These are phyloP conservation scores for Glaucomys volans DNA, from an alignment of 2,113 vertebrate species.

Conservation along the genomic window DNA sequence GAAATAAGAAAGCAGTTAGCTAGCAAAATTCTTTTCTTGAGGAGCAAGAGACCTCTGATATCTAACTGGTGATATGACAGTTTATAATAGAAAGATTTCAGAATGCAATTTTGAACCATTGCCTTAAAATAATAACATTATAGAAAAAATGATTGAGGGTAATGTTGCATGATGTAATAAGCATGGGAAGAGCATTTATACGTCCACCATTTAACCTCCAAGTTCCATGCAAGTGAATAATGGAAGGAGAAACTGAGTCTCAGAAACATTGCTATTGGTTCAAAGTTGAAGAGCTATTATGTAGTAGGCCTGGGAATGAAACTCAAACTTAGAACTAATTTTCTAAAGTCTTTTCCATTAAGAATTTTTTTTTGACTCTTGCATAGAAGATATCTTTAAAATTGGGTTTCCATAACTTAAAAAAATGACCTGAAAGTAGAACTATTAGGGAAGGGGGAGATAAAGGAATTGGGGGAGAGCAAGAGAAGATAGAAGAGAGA, in stretches of 20 bases:
- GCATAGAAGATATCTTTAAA: neutral
- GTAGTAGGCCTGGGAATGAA: neutral
- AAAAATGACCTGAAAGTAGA: too few relatives aligned
- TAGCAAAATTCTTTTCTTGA: slow-evolving; percentile 36
- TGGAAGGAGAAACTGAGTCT: neutral
- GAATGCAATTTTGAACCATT: slow-evolving; percentile 27
- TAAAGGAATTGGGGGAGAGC: too few relatives aligned
- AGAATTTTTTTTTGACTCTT: neutral
- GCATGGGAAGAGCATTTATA: neutral
- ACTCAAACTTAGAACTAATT: neutral
- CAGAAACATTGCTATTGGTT: neutral
- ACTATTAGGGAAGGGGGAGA: too few relatives aligned
- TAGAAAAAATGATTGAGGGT: neutral
- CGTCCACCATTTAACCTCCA: neutral
- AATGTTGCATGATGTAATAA: neutral
- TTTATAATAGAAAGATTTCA: slow-evolving; percentile 35
- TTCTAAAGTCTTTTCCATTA: neutral
- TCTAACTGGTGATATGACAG: neutral
- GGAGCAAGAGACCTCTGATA: slow-evolving; percentile 14
- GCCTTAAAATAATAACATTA: neutral
- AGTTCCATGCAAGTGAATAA: neutral
- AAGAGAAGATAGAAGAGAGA: too few relatives aligned
- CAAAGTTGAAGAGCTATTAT: neutral
- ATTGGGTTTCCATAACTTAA: neutral
- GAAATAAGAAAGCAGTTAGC: neutral